phyloP scores from a whole-genome alignment of 2,113 vertebrate genomes.

The Channa maculata region DNA sequence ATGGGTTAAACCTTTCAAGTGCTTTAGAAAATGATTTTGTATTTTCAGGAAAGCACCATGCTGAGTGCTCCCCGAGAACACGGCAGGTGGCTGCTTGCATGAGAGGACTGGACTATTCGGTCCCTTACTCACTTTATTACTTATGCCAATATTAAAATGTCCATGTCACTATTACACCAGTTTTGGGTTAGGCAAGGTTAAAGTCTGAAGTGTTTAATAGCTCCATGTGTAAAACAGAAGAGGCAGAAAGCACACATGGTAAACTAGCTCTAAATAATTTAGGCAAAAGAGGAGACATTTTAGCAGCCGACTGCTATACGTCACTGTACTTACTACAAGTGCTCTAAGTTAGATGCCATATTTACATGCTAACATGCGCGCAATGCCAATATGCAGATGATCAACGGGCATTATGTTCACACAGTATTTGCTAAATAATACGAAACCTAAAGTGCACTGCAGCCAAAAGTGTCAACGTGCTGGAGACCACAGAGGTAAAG shows the following conservation, averaged over 20 bases:
- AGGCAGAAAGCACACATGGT: neutral
- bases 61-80: conserved; percentile 43
- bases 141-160: conserved; percentile 16
- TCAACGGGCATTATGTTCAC: neutral
- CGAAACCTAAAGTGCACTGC: too few relatives aligned
- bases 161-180: neutral
- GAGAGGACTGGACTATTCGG: conserved; percentile 27
- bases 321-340: too few relatives aligned
- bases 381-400: neutral
- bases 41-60: conserved; percentile 36
- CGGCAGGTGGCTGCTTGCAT: conserved; percentile 44
- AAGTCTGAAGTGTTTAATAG: neutral
- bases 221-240: neutral
- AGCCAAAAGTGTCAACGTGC: neutral
- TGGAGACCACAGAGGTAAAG: neutral
- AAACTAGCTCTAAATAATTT: too few relatives aligned
- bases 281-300: too few relatives aligned
- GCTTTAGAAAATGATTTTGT: conserved; percentile 41
- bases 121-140: conserved; percentile 13
- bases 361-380: too few relatives aligned
- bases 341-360: too few relatives aligned
- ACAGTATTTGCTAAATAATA: too few relatives aligned
- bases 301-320: too few relatives aligned
- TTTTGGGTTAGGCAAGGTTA: neutral
- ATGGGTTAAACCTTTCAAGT: conserved; percentile 37